Evolutionary conservation across 2,113 vertebrate genomes (phyloP).

Genomic region (Corynorhinus townsendii): DNA sequence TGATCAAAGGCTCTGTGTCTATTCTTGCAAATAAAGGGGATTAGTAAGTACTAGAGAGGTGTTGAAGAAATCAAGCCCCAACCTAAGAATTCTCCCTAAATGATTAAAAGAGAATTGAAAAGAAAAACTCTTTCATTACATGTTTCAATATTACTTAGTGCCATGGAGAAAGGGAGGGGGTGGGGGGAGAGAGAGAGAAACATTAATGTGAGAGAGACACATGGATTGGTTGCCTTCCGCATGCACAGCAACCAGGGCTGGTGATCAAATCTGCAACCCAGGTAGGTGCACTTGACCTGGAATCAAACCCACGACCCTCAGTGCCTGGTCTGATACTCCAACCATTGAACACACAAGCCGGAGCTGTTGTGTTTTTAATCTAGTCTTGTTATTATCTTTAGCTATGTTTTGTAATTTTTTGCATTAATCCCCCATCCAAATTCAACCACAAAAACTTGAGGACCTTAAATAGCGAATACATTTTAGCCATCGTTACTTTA

Average conservation of each 20-base stretch:
- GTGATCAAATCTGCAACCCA: too few relatives aligned
- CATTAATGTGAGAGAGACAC: too few relatives aligned
- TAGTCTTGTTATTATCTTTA: background rate
- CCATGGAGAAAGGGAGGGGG: too few relatives aligned
- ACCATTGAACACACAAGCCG: too few relatives aligned
- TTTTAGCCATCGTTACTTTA: background rate
- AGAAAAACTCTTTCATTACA: background rate
- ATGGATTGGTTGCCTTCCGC: too few relatives aligned
- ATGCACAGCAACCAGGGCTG: too few relatives aligned
- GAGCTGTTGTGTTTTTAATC: background rate
- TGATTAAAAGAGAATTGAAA: background rate
- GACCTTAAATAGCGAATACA: background rate
- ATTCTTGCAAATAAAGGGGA: constrained; percentile 25
- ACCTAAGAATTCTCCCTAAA: background rate
- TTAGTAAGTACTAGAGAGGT: constrained; percentile 7
- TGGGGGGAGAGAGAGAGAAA: too few relatives aligned
- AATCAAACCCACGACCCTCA: too few relatives aligned
- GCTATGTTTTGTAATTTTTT: background rate
- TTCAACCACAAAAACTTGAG: background rate
- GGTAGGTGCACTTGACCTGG: too few relatives aligned
- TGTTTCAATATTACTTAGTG: constrained; percentile 15
- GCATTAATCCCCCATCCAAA: background rate
- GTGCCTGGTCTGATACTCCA: too few relatives aligned
- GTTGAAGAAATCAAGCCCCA: background rate
- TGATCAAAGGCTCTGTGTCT: background rate